These are phyloP conservation scores for Anorthoa munda DNA, from an alignment of 2,888 invertebrate species.

Conservation along the genomic window DNA sequence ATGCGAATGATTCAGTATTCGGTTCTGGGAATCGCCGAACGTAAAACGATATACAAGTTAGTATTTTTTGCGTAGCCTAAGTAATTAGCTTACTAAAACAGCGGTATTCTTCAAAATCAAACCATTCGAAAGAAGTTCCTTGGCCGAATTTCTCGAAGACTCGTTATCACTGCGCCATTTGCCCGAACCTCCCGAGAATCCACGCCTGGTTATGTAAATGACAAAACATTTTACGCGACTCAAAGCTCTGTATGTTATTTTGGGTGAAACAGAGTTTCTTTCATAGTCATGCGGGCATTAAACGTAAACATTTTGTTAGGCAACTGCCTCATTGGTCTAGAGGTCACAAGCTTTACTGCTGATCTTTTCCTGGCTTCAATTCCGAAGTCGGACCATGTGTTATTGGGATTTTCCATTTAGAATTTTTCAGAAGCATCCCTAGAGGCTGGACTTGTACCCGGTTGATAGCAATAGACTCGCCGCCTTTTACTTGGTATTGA, in stretches of 20 bases:
- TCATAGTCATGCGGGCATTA: conserved; percentile 64
- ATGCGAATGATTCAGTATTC: not conserved
- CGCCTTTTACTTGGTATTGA: too few species aligned
- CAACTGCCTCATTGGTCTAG: not conserved
- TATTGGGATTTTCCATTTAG: too few species aligned
- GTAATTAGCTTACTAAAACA: conserved; percentile 2
- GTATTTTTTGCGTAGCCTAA: not conserved
- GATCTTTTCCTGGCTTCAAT: too few species aligned
- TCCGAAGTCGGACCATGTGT: too few species aligned
- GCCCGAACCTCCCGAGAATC: conserved; percentile 28
- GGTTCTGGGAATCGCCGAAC: not conserved
- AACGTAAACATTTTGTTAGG: conserved; percentile 54
- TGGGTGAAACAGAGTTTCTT: conserved; percentile 52
- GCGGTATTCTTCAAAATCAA: not conserved
- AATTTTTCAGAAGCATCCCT: too few species aligned
- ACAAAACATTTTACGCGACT: conserved; percentile 41
- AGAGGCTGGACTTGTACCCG: too few species aligned
- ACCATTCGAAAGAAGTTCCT: conserved; percentile 17
- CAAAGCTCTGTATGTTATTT: conserved; percentile 57
- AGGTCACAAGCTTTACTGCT: too few species aligned
- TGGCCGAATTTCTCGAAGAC: conserved; percentile 23
- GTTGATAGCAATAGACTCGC: too few species aligned
- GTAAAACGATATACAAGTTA: not conserved
- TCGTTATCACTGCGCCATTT: conserved; percentile 33
- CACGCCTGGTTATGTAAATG: conserved; percentile 49